A percentile compares a stretch with the other conserved stretches of the same genome.
Conservation (phyloP, 37 sponge, comb jelly and placozoan genomes). For the Aplysina aerophoba region DNA sequence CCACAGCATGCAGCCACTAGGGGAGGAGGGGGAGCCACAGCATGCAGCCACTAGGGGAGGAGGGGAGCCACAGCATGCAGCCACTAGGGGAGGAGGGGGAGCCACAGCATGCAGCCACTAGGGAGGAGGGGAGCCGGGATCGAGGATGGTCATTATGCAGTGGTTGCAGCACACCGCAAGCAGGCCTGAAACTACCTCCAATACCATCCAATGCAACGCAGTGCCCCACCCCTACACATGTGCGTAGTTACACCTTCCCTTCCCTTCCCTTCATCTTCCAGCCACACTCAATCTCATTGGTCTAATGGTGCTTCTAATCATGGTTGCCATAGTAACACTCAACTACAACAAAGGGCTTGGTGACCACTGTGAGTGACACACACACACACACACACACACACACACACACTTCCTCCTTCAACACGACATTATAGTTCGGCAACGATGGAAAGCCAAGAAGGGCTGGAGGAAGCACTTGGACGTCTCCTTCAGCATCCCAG, state of each 20-base stretch:
- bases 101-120: too few species aligned
- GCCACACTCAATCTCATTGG: constrained; percentile 1
- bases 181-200: too few species aligned
- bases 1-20: too few species aligned
- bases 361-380: constrained; percentile 31
- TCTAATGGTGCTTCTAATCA: not conserved
- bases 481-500: not conserved
- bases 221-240: not conserved
- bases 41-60: too few species aligned
- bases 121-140: too few species aligned
- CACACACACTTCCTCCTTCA: not conserved
- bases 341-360: constrained; percentile 15
- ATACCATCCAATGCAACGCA: too few species aligned
- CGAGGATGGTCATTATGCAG: too few species aligned
- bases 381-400: not conserved
- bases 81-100: too few species aligned
- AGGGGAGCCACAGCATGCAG: too few species aligned
- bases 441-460: not conserved
- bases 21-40: too few species aligned
- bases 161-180: too few species aligned
- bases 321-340: not conserved
- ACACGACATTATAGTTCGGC: constrained; percentile 2
- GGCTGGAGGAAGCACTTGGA: not conserved
- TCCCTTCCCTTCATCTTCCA: not conserved
- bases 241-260: not conserved